Conservation (phyloP, 2,797 vertebrate genomes). For the Eremophila alpestris region DNA sequence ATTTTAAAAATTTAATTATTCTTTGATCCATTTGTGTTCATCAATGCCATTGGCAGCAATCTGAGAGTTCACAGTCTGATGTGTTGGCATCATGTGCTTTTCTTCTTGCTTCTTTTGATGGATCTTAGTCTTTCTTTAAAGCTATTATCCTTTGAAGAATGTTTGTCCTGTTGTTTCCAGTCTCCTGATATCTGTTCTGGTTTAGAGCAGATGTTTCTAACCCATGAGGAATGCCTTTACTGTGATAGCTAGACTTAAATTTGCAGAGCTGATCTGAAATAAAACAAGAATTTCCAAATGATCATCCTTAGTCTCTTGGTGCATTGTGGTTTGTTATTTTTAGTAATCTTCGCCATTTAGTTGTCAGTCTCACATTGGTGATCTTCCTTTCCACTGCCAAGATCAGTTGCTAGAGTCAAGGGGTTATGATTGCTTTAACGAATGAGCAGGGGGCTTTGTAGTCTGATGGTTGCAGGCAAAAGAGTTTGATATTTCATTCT, state of each 20-base stretch:
- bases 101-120: neutral
- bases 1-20: neutral
- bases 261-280: neutral
- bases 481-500: neutral
- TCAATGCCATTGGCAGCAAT: neutral
- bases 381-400: neutral
- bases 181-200: neutral
- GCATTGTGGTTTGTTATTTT: neutral
- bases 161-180: neutral
- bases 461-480: neutral
- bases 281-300: neutral
- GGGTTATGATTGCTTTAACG: neutral
- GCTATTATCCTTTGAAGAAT: neutral
- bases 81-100: neutral
- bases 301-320: neutral
- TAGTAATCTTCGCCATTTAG: neutral
- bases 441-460: neutral
- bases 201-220: neutral
- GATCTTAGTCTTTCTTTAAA: neutral
- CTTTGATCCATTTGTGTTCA: neutral
- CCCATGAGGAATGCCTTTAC: neutral
- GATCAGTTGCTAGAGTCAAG: neutral
- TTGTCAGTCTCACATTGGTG: neutral
- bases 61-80: neutral
- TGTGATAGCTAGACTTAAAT: neutral